Conservation (phyloP, 2,113 vertebrate species). For the Sigmodon hispidus region DNA sequence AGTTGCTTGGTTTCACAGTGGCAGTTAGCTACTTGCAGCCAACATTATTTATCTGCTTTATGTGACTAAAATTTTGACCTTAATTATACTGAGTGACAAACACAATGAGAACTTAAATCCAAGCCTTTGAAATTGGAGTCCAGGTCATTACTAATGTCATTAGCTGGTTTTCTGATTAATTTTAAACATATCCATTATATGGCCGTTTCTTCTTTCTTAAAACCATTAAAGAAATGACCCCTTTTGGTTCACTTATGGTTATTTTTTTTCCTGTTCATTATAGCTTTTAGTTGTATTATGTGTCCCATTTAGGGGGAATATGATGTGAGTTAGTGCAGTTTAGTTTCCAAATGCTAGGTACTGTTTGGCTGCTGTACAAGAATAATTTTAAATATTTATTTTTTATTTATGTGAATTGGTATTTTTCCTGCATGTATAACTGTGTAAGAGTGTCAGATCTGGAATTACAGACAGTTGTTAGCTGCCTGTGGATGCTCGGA, state of each 20-base stretch:
- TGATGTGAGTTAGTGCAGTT: not conserved
- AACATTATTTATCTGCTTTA: not conserved
- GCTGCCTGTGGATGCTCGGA: too few species aligned
- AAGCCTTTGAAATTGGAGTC: not conserved
- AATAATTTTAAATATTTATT: too few species aligned
- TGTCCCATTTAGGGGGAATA: not conserved
- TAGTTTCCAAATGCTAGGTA: not conserved
- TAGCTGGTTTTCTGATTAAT: slow-evolving; percentile 16
- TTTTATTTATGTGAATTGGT: too few species aligned
- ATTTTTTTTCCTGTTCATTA: slow-evolving; percentile 25
- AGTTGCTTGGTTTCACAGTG: not conserved
- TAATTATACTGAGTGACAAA: slow-evolving; percentile 34
- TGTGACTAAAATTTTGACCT: slow-evolving; percentile 20
- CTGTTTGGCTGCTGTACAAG: not conserved
- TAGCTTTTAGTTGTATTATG: not conserved
- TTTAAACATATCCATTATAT: slow-evolving; percentile 4
- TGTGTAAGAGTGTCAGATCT: too few species aligned
- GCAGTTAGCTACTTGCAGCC: not conserved
- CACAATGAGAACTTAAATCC: not conserved
- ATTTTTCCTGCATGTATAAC: too few species aligned
- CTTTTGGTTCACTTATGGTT: not conserved
- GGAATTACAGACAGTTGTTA: too few species aligned
- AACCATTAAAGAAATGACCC: not conserved
- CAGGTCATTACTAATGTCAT: not conserved
- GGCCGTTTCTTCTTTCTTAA: not conserved